A percentile compares a stretch with the other conserved stretches of the same genome.
phyloP scores from a whole-genome alignment of 37 sponge, comb jelly and placozoan species.

The Ephydatia muelleri region DNA sequence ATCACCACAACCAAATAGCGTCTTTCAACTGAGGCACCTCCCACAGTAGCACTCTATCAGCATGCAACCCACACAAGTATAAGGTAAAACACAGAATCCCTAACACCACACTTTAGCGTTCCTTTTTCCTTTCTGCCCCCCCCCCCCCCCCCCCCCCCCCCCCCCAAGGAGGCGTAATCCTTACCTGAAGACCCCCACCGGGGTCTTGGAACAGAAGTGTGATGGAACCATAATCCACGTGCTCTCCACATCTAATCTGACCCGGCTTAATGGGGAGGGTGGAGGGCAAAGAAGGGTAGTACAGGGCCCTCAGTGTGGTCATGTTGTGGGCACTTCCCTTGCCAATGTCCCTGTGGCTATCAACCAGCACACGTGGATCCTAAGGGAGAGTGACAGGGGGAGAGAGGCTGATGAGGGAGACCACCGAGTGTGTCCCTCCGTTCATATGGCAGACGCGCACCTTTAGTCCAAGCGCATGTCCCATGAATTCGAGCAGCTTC shows the following conservation, averaged over 20 bases:
- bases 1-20: too few relatives aligned
- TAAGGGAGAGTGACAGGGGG: background rate
- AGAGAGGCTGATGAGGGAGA: background rate
- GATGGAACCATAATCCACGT: conserved; percentile 77
- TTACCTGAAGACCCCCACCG: conserved; percentile 71
- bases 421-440: background rate
- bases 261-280: conserved; percentile 41
- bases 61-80: too few relatives aligned
- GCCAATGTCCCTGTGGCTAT: conserved; percentile 32
- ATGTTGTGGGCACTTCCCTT: conserved; percentile 2
- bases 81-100: too few relatives aligned
- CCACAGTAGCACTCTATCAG: too few relatives aligned
- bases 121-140: too few relatives aligned
- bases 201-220: conserved; percentile 75
- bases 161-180: background rate
- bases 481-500: conserved; percentile 57
- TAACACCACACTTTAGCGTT: too few relatives aligned
- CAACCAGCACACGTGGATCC: conserved; percentile 67
- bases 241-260: conserved; percentile 79
- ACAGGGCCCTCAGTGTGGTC: conserved; percentile 56
- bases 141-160: too few relatives aligned
- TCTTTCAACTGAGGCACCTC: too few relatives aligned
- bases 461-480: conserved; percentile 43
- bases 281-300: conserved; percentile 66
- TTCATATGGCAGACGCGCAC: conserved; percentile 5